Evolutionary conservation across 2,113 vertebrate genomes (phyloP).

Genomic region (Pseudorasbora parva): DNA sequence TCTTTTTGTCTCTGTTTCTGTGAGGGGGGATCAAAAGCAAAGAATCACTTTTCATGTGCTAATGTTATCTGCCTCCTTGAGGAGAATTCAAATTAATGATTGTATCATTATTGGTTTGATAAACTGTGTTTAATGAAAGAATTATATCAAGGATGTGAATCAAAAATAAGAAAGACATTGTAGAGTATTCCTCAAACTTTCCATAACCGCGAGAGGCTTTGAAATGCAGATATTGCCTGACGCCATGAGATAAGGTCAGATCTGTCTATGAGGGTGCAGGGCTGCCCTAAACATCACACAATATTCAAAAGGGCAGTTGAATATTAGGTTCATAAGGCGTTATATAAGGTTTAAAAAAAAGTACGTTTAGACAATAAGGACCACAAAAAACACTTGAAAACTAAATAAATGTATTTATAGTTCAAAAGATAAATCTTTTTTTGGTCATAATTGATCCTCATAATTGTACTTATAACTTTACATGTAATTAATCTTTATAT

Average conservation of each 20-base stretch:
- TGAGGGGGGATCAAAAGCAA: conserved; percentile 41
- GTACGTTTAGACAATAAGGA: not conserved
- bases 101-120: conserved; percentile 55
- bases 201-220: conserved; percentile 44
- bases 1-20: conserved; percentile 21
- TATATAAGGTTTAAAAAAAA: too few relatives aligned
- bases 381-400: not conserved
- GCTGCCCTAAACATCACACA: not conserved
- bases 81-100: conserved; percentile 48
- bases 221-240: conserved; percentile 48
- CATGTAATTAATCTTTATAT: not conserved
- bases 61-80: conserved; percentile 50
- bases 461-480: not conserved
- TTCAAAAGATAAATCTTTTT: not conserved
- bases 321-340: not conserved
- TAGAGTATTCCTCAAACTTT: conserved; percentile 43
- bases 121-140: conserved; percentile 56
- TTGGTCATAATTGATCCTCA: too few relatives aligned
- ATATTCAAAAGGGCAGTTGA: not conserved
- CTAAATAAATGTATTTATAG: not conserved
- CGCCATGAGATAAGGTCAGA: conserved; percentile 20
- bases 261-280: not conserved
- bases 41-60: conserved; percentile 44
- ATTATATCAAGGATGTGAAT: conserved; percentile 51
- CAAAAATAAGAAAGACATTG: conserved; percentile 43